Percentiles rank a stretch among this genome's conserved stretches.
These are phyloP conservation scores for Drosophila ercepeae DNA, from an alignment of 1,140 invertebrate species.

Conservation along the genomic window DNA sequence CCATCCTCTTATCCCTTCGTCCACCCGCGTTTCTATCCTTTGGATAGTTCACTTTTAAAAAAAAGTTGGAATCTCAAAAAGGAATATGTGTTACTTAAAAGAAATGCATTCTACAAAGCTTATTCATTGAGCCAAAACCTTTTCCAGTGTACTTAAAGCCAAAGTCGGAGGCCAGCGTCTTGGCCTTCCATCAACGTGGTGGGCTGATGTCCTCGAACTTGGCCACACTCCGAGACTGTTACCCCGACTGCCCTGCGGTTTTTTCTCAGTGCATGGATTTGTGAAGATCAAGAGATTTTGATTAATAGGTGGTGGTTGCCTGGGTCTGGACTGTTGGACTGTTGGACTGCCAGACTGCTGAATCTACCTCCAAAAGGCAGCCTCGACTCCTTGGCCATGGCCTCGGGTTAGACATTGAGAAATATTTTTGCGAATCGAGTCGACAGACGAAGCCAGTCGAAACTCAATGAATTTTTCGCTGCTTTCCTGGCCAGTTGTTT, in stretches of 20 bases:
- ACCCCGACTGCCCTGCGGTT: not conserved
- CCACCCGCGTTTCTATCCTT: slow-evolving; percentile 23
- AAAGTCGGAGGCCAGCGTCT: slow-evolving; percentile 21
- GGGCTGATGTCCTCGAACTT: slow-evolving; percentile 58
- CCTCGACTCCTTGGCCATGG: slow-evolving; percentile 41
- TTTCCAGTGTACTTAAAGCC: slow-evolving; percentile 14
- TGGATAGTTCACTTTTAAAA: slow-evolving; percentile 1
- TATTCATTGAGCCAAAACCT: not conserved
- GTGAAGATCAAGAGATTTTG: slow-evolving; percentile 80
- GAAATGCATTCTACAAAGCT: not conserved
- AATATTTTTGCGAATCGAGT: slow-evolving; percentile 78
- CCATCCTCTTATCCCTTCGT: not conserved
- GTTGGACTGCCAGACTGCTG: not conserved
- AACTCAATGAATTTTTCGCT: slow-evolving; percentile 66
- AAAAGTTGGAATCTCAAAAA: not conserved
- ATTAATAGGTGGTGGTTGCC: slow-evolving; percentile 75
- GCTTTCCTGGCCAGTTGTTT: not conserved
- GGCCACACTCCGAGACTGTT: slow-evolving; percentile 53
- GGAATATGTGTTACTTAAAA: not conserved
- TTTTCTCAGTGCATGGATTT: slow-evolving; percentile 69
- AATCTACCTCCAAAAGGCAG: slow-evolving; percentile 9
- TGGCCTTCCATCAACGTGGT: slow-evolving; percentile 72
- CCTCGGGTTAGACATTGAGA: slow-evolving; percentile 75
- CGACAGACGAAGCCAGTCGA: slow-evolving; percentile 63
- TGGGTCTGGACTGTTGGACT: slow-evolving; percentile 13